Evolutionary conservation across 2,113 vertebrate species (phyloP), one percentile per base, ranked within the genome.

Genomic region (Gallinago jamesoni): DNA sequence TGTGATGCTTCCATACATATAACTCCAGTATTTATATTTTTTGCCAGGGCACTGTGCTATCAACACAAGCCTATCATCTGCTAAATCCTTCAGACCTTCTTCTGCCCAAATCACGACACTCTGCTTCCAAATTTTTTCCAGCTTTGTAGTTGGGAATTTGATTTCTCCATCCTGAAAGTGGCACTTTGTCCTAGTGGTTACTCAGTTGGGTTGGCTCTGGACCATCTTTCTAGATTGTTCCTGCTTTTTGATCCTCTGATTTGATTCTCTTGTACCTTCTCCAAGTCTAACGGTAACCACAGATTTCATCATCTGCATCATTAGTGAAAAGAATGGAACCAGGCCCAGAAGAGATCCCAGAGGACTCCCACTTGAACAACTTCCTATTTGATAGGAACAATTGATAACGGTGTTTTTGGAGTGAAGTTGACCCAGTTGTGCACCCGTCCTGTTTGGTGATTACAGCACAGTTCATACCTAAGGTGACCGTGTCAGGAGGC

Each of bases 301-400:
- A 87, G 77, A 85, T 91, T 85, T 96, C 81, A 94, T 79, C 77
- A 81, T 83, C 50, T 87, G 14, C 75, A 73, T 80, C 55, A 74
- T 92, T 91, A 93, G 59, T 55, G 72, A 86, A 95, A 94, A 93
- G 85, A 80, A 95, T 90, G 75, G 92, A 91, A 97, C 79, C 63
- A 48, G 50, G 63, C 63, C 75, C 90, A 96, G 90, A 88, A 87
- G 73, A 74, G 22, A 78, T 84, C 93, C 87, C 84, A 55, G 57
- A 63, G 75, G 95, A 94, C 74, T 77, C 55, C 23, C 21, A 24
- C n/a, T 93, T 60, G 82, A 94, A 96, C 50, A 93, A 73, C 87
- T 93, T 97, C 82, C 92, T 93, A 20, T 94, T 96, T 91, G 94
- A 96, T 90, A 77, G 85, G 74, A 96, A 96, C 93, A 90, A 86